Evolutionary conservation across 2,888 invertebrate species (phyloP).

Genomic region (Orthosia gracilis): DNA sequence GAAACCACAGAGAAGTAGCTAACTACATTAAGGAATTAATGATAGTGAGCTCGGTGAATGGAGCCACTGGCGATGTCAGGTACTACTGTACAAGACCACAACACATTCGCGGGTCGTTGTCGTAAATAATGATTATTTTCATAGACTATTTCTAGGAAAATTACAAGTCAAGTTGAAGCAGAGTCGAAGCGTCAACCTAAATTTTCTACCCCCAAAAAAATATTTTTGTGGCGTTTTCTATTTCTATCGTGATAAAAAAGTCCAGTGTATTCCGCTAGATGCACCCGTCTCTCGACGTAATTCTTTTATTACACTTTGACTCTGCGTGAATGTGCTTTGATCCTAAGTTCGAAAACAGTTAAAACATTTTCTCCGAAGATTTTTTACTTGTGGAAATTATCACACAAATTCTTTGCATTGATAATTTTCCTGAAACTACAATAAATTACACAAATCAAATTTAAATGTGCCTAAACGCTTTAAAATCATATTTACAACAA

Average conservation of each 20-base stretch:
- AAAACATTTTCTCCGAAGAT: neutral
- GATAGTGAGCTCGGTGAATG: conserved; percentile 66
- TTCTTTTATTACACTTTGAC: neutral
- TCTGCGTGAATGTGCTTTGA: neutral
- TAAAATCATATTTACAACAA: conserved; percentile 60
- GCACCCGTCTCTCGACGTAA: neutral
- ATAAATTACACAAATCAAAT: neutral
- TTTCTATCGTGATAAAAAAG: neutral
- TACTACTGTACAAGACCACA: conserved; percentile 66
- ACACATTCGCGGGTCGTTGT: conserved; percentile 62
- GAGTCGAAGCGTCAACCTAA: neutral
- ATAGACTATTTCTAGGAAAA: neutral
- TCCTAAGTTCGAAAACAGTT: neutral
- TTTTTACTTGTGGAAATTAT: neutral
- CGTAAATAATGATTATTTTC: conserved; percentile 53
- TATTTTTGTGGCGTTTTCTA: too few relatives aligned
- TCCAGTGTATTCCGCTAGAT: neutral
- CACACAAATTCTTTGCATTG: neutral
- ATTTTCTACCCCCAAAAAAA: neutral
- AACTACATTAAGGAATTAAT: conserved; percentile 60
- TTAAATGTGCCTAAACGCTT: neutral
- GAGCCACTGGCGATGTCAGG: conserved; percentile 69
- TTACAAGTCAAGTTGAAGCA: neutral
- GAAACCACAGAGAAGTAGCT: conserved; percentile 64
- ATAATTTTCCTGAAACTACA: neutral